phyloP scores from a whole-genome alignment of 2,797 vertebrate species.

The Sebastes cheni region DNA sequence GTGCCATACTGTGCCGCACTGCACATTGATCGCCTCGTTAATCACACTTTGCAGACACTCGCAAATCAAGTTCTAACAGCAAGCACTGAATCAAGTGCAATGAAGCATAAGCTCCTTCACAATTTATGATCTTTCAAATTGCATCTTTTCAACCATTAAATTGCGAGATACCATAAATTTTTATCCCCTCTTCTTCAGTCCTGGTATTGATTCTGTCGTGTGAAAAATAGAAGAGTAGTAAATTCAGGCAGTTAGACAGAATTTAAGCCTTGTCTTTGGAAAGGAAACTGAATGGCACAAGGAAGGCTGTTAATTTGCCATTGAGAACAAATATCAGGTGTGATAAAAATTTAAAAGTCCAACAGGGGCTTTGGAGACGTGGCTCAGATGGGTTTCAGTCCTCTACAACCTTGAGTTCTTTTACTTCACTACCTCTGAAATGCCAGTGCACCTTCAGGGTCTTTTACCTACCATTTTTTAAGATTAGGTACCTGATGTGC shows the following conservation, averaged over 20 bases:
- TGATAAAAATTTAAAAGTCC: conserved; percentile 97
- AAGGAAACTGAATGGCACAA: conserved; percentile 93
- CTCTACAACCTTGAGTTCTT: conserved; percentile 92
- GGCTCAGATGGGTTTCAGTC: conserved; percentile 82
- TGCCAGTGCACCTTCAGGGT: conserved; percentile 70
- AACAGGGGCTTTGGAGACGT: conserved; percentile 89
- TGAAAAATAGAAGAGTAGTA: conserved; percentile 99
- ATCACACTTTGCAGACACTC: conserved; percentile 99
- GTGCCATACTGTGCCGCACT: conserved; percentile 95
- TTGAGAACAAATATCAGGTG: conserved; percentile 99
- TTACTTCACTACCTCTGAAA: conserved; percentile 69
- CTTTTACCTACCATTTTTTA: conserved; percentile 67
- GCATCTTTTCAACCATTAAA: conserved; percentile 99
- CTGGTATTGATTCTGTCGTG: conserved; percentile 99
- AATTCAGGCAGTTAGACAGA: conserved; percentile 97
- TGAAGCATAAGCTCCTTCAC: conserved; percentile 99
- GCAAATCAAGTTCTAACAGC: conserved; percentile 99
- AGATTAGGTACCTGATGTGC: conserved; percentile 72
- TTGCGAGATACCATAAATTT: conserved; percentile 99
- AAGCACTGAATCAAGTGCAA: conserved; percentile 99
- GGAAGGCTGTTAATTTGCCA: conserved; percentile 97
- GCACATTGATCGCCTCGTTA: conserved; percentile 99
- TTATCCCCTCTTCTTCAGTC: conserved; percentile 99
- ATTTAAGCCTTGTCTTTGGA: conserved; percentile 96
- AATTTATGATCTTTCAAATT: conserved; percentile 99